Evolutionary conservation across 2,888 invertebrate species (phyloP).

Genomic region (Bombylius discolor): DNA sequence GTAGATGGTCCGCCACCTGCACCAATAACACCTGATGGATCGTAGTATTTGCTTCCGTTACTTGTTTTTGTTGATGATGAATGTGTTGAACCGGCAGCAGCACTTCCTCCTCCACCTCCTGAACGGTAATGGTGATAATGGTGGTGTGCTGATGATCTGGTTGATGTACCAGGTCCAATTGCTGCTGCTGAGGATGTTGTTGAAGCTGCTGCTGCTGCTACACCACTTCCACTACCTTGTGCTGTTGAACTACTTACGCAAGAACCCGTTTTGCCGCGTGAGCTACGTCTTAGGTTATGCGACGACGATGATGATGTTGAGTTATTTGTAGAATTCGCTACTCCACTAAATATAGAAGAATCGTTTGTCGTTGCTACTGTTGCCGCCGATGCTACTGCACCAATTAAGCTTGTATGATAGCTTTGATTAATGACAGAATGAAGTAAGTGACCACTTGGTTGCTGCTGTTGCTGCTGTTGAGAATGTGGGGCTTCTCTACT

Average conservation of each 20-base stretch:
- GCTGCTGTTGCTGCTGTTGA: constrained; percentile 8
- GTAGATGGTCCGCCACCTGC: constrained; percentile 7
- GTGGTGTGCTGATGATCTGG: constrained; percentile 13
- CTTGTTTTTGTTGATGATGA: constrained; percentile 5
- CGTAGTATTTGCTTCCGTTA: constrained; percentile 6
- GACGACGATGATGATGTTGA: constrained; percentile 22
- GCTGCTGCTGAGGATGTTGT: constrained; percentile 12
- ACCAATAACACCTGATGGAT: constrained; percentile 11
- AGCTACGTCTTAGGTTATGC: constrained; percentile 32
- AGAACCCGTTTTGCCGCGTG: constrained; percentile 38
- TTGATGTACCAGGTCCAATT: constrained; percentile 7
- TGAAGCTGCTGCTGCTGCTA: constrained; percentile 19
- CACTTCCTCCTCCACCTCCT: constrained; percentile 12
- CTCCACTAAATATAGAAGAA: constrained; percentile 11
- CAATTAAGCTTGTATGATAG: constrained; percentile 9
- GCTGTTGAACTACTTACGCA: constrained; percentile 31
- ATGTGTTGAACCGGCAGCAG: constrained; percentile 16
- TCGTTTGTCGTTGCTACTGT: constrained; percentile 12
- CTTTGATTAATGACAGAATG: constrained; percentile 13
- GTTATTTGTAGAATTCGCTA: constrained; percentile 2
- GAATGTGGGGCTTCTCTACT: constrained; percentile 17
- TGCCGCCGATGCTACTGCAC: not conserved
- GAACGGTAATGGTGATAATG: constrained; percentile 10
- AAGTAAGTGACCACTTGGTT: constrained; percentile 4
- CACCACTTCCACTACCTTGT: constrained; percentile 21